Percentiles rank a stretch among this genome's conserved stretches.
Evolutionary conservation across 2,888 invertebrate species (phyloP).

Genomic region (Drosophila anomelani): DNA sequence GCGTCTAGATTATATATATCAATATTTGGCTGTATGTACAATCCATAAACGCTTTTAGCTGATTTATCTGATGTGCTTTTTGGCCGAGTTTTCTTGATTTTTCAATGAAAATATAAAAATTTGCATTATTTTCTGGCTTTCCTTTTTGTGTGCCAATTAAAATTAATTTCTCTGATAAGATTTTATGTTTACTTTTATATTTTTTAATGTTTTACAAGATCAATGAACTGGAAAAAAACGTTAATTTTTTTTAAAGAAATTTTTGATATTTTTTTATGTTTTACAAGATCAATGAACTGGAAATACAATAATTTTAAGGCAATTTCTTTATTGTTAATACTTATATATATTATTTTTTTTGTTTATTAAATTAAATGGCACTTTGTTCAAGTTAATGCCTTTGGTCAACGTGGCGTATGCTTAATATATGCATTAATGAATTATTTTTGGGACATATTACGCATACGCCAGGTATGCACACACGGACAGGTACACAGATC

Average conservation of each 20-base stretch:
- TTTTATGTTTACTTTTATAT: neutral
- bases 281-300: constrained; percentile 26
- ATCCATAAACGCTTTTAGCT: constrained; percentile 33
- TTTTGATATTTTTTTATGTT: constrained; percentile 5
- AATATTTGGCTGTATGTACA: constrained; percentile 11
- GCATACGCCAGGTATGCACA: constrained; percentile 42
- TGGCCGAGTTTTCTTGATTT: constrained; percentile 10
- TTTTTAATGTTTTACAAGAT: constrained; percentile 11
- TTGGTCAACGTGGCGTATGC: constrained; percentile 36
- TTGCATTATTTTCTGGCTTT: neutral
- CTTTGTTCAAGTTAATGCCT: constrained; percentile 15
- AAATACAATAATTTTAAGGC: neutral
- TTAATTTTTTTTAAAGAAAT: no score
- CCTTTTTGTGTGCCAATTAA: constrained; percentile 19
- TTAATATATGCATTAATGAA: constrained; percentile 2
- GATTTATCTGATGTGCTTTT: constrained; percentile 25
- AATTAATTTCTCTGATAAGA: constrained; percentile 20
- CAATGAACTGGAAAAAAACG: constrained; percentile 22
- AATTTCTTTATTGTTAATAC: no score
- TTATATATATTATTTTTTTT: neutral
- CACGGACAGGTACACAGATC: neutral
- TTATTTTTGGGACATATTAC: constrained; percentile 20
- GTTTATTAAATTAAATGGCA: no score
- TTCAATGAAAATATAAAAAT: neutral
- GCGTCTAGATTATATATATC: constrained; percentile 5